phyloP scores from a whole-genome alignment of 2,888 invertebrate species.

The Cyrtodaria siliqua region DNA sequence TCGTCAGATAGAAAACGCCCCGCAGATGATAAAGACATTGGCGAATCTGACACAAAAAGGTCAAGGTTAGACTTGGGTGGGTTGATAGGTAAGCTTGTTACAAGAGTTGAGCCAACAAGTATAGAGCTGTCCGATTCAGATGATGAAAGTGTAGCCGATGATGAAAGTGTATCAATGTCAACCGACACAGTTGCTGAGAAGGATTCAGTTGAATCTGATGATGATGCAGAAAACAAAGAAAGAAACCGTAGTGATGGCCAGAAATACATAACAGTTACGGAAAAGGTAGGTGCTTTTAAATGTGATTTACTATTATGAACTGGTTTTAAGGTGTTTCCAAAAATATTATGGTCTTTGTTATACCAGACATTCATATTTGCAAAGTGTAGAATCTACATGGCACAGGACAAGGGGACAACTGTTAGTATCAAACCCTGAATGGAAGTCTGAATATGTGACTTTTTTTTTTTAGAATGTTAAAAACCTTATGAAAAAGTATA shows the following conservation, averaged over 20 bases:
- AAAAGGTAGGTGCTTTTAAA: conserved; percentile 46
- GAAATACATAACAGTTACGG: conserved; percentile 51
- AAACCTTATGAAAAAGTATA: no score
- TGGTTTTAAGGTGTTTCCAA: neutral
- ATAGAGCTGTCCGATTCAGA: conserved; percentile 69
- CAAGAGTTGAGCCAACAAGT: conserved; percentile 64
- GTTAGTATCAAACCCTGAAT: no score
- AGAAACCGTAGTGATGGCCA: conserved; percentile 9
- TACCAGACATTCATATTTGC: no score
- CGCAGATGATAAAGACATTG: conserved; percentile 45
- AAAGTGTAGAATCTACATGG: no score
- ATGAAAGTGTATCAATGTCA: no score
- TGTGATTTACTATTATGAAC: neutral
- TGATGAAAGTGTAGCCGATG: no score
- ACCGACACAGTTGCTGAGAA: no score
- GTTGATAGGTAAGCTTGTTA: conserved; percentile 63
- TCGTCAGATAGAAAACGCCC: conserved; percentile 65
- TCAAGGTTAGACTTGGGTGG: conserved; percentile 57
- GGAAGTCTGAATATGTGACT: no score
- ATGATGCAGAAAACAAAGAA: neutral
- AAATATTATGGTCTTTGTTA: no score
- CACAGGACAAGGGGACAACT: no score
- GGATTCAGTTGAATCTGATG: neutral
- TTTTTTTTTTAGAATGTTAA: no score
- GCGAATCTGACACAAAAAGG: conserved; percentile 61